Base-by-base conservation (phyloP, 2,113 vertebrate species). In the Phylloscopus trochilus region DNA sequence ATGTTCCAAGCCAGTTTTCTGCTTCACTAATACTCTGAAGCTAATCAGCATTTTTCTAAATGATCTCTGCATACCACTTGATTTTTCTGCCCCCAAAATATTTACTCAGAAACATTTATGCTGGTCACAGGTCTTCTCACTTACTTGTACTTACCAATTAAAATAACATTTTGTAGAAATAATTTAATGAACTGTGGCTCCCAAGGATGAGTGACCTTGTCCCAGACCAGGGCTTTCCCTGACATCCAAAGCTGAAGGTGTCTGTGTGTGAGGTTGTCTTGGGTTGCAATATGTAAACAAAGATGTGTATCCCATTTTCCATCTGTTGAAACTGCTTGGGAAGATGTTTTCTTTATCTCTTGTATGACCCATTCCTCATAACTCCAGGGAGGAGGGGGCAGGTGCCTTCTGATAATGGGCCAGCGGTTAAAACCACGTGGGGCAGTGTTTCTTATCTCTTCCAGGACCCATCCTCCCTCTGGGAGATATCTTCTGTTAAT, bases 1-100 rank as follows among this genome's bases (percentile, higher is more conserved):
- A 28, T 39, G 41, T 84, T 96, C 74, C 66, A 91, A 91, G 66
- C 44, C 91, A 95, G 92, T 93, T 91, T 97, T 91, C 81, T 95
- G 91, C 87, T 91, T 93, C 92, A 60, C 31, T 95, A 91, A 73
- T 82, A 74, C 58, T 91, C 49, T 76, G 74, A 89, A 82, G 35
- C 41, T 79, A 91, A 97, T 95, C 69, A 97, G 22, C 62, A 51
- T 87, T 95, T 91, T 95, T 87, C 44, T 73, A 82, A 91, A 60
- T 62, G 12, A 87, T 93, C 37, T 64, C 74, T 72, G 21, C 60
- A 56, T 78, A 44, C 67, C 41, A 64, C 59, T 70, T 67, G 9
- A 39, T 66, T 91, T 89, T 87, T 89, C 62, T 85, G 41, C 15
- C 67, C 70, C n/a, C 10, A 11, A 58, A 87, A 93, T 87, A 79